Evolutionary conservation across 2,113 vertebrate genomes (phyloP), one percentile per base, ranked within the genome.

Genomic region (Recurvirostra avosetta): DNA sequence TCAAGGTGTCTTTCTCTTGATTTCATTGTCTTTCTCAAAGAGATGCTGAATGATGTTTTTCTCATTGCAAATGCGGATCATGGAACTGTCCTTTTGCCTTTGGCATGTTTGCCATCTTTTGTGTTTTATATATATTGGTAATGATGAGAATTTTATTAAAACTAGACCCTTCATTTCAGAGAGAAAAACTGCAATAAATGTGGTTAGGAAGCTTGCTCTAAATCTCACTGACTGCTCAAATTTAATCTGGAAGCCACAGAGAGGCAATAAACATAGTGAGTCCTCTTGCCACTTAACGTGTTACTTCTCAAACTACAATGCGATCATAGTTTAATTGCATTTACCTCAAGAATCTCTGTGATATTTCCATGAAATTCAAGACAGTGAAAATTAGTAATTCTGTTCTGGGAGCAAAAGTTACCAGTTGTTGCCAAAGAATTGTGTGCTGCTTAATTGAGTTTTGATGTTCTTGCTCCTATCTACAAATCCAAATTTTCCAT

Each of bases 311-410:
- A 61, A 68, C 22, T 66, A 20, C 61, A 93, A 2, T 52, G 26
- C 7, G 8, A 63, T 84, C 36, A 27, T 16, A 70, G 21, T 52
- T 88, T 71, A 80, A 84, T 75, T 93, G 36, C 40, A 36, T 85
- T 96, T 81, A 72, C 74, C 56, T 95, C 76, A 94, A 72, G 18
- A 84, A 94, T 68, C 8, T 67, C 34, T 62, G 56, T 91, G 72
- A 82, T 80, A 82, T 86, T 86, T 94, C 89, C 9, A 25, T 89
- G 71, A 97, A 96, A 97, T 92, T 92, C 78, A 90, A 87, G 62
- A 93, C 66, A 56, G 58, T 78, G 58, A 76, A 81, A 86, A 88
- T 67, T 40, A 87, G 56, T 63, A 86, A 86, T 72, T 77, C 74
- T 93, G 25, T 55, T 84, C 52, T 47, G 77, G 52, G 34, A 94